phyloP scores from a whole-genome alignment of 2,888 invertebrate species.

The Augiades crinisus region DNA sequence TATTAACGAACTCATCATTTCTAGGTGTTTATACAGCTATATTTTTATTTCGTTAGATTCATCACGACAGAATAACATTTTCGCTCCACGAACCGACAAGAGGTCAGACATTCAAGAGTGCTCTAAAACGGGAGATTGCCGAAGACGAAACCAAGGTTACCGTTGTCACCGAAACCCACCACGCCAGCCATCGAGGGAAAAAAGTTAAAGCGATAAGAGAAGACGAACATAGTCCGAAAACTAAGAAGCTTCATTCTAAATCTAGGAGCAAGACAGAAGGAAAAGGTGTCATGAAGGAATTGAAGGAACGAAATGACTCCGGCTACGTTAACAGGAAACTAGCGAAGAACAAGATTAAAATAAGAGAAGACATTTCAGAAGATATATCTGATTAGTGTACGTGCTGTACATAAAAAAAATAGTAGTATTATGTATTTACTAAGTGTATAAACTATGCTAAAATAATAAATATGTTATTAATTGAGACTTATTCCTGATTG shows the following conservation, averaged over 20 bases:
- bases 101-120: slow-evolving; percentile 72
- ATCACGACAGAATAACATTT: slow-evolving; percentile 72
- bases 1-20: no score
- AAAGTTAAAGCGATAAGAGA: slow-evolving; percentile 39
- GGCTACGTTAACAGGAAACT: slow-evolving; percentile 44
- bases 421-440: no score
- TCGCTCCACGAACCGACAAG: slow-evolving; percentile 69
- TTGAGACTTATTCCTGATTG: no score
- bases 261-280: slow-evolving; percentile 52
- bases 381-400: slow-evolving; percentile 52
- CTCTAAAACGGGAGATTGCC: slow-evolving; percentile 56
- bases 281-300: slow-evolving; percentile 59
- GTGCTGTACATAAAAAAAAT: background rate
- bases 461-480: no score
- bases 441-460: no score
- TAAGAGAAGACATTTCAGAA: slow-evolving; percentile 64
- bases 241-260: slow-evolving; percentile 49
- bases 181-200: slow-evolving; percentile 40
- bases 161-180: slow-evolving; percentile 37
- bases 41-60: slow-evolving; percentile 49
- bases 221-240: slow-evolving; percentile 35
- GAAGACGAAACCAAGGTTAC: slow-evolving; percentile 41
- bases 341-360: slow-evolving; percentile 61
- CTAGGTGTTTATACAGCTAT: slow-evolving; percentile 4
- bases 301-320: slow-evolving; percentile 61